Evolutionary conservation across 2,113 vertebrate genomes (phyloP).

Genomic region (Alethe diademata): DNA sequence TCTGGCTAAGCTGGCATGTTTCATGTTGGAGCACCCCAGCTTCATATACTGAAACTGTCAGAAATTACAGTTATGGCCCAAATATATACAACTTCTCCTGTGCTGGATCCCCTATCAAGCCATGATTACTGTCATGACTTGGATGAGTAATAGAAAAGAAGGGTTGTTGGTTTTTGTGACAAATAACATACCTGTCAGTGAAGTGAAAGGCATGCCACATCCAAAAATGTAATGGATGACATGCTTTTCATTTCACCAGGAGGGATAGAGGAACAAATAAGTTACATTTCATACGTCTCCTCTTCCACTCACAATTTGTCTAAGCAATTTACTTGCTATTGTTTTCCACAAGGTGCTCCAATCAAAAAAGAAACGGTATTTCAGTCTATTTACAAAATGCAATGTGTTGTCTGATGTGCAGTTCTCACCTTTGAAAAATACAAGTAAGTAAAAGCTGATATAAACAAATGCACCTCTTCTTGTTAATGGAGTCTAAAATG

Average conservation of each 20-base stretch:
- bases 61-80: background rate
- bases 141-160: background rate
- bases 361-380: background rate
- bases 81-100: background rate
- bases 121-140: conserved; percentile 37
- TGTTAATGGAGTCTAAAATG: background rate
- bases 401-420: background rate
- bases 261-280: background rate
- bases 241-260: background rate
- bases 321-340: background rate
- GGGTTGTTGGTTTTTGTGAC: conserved; percentile 9
- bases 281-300: background rate
- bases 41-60: conserved; percentile 13
- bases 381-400: background rate
- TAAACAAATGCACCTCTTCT: background rate
- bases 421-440: background rate
- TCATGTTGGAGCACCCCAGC: conserved; percentile 15
- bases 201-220: conserved; percentile 26
- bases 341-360: background rate
- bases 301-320: background rate
- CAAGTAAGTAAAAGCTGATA: background rate
- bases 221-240: background rate
- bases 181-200: conserved; percentile 41
- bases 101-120: background rate
- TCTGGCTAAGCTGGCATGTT: conserved; percentile 42